Conservation (phyloP, 2,797 vertebrate genomes). For the Chrosomus eos region DNA sequence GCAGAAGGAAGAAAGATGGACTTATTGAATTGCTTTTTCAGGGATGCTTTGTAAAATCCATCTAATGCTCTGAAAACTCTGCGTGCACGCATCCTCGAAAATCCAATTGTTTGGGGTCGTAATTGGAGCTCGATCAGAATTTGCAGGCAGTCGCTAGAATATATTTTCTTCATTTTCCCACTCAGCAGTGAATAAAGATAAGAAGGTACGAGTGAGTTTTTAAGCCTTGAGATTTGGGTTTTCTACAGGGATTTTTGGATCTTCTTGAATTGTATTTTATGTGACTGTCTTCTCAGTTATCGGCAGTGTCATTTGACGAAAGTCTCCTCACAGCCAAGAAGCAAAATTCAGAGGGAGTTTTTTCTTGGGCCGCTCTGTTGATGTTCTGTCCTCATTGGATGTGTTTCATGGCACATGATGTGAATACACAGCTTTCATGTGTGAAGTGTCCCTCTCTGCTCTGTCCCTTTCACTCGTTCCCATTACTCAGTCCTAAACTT, state of each 20-base stretch:
- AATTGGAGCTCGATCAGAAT: constrained; percentile 80
- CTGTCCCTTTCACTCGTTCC: not conserved
- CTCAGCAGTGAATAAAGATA: constrained; percentile 79
- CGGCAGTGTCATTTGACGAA: constrained; percentile 61
- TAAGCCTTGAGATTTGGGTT: constrained; percentile 77
- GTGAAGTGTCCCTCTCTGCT: constrained; percentile 36
- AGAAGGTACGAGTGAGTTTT: constrained; percentile 77
- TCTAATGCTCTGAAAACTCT: constrained; percentile 69
- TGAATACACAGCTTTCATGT: constrained; percentile 56
- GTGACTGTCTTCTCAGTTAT: constrained; percentile 63
- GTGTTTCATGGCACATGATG: constrained; percentile 55
- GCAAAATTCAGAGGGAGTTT: constrained; percentile 54
- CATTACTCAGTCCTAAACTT: not conserved
- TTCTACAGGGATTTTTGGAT: constrained; percentile 77
- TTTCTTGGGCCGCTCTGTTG: constrained; percentile 54
- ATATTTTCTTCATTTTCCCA: constrained; percentile 75
- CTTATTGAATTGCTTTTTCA: constrained; percentile 80
- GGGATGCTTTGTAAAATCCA: constrained; percentile 70
- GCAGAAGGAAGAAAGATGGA: constrained; percentile 73
- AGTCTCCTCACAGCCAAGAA: constrained; percentile 61
- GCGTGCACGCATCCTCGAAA: constrained; percentile 69
- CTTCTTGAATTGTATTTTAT: constrained; percentile 72
- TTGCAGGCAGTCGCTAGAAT: constrained; percentile 74
- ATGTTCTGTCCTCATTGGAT: constrained; percentile 53
- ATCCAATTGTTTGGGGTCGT: constrained; percentile 70